These are phyloP conservation scores for Zoanthus gigantus DNA, from an alignment of 92 coral and sea anemone species.

Conservation along the genomic window DNA sequence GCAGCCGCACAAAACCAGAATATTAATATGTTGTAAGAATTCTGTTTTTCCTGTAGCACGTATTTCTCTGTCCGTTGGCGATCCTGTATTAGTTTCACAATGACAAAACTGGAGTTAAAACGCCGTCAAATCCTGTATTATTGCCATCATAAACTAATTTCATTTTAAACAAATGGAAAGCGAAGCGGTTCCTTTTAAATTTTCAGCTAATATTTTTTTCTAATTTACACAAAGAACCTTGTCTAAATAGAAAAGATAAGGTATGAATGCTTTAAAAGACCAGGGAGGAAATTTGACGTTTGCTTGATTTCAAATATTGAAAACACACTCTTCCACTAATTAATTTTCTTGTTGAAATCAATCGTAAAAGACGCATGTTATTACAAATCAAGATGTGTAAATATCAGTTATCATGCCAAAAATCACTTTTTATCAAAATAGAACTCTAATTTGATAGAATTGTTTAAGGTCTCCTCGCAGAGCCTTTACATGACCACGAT, in stretches of 20 bases:
- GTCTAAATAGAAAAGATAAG: constrained; percentile 25
- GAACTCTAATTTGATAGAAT: background rate
- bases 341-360: constrained; percentile 25
- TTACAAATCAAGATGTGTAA: constrained; percentile 10
- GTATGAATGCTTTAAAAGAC: constrained; percentile 15
- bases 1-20: background rate
- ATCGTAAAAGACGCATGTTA: background rate
- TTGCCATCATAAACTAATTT: background rate
- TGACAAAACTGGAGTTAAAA: background rate
- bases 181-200: constrained; percentile 38
- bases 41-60: background rate
- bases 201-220: constrained; percentile 2
- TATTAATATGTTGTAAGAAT: background rate
- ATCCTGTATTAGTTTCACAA: background rate
- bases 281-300: constrained; percentile 36
- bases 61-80: background rate
- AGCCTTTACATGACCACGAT: background rate
- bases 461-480: background rate
- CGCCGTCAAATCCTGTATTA: constrained; percentile 7
- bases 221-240: constrained; percentile 29
- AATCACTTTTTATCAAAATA: background rate
- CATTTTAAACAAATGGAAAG: constrained; percentile 9
- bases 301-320: background rate
- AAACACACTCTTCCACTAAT: constrained; percentile 19
- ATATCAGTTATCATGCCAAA: constrained; percentile 25